phyloP scores from a whole-genome alignment of 2,888 invertebrate species.

The Callinectes sapidus region DNA sequence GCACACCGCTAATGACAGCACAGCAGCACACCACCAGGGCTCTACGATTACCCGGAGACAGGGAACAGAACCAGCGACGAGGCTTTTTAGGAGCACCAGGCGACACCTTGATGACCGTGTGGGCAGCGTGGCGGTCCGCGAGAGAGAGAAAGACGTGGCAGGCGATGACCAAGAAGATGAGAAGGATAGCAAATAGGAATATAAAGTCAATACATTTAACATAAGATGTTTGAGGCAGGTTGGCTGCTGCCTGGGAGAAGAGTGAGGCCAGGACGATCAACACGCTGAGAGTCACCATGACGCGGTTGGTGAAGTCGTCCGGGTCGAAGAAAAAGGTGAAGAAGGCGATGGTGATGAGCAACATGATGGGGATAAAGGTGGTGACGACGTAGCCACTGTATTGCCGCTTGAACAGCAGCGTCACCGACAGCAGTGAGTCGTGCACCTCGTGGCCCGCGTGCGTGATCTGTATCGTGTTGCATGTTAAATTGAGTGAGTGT shows the following conservation, averaged over 20 bases:
- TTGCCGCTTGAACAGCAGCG: constrained; percentile 36
- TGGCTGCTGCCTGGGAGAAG: constrained; percentile 31
- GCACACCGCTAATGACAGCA: background rate
- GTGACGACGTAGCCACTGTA: constrained; percentile 42
- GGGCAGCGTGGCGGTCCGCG: background rate
- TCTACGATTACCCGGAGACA: background rate
- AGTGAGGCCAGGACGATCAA: constrained; percentile 51
- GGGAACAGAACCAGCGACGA: background rate
- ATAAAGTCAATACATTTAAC: constrained; percentile 41
- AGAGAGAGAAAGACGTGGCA: constrained; percentile 32
- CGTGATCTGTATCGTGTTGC: background rate
- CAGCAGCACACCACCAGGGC: background rate
- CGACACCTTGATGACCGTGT: background rate
- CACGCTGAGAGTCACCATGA: constrained; percentile 47
- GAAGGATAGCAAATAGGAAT: constrained; percentile 38
- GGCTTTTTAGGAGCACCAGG: background rate
- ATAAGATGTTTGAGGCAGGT: constrained; percentile 49
- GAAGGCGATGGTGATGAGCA: constrained; percentile 36
- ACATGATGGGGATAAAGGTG: constrained; percentile 46
- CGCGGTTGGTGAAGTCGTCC: constrained; percentile 49
- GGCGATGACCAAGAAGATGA: constrained; percentile 34
- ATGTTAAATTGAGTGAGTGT: no score
- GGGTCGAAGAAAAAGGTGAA: constrained; percentile 48
- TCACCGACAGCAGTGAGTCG: background rate
- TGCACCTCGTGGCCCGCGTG: background rate